Conservation (phyloP, 1,140 invertebrate genomes). For the Anastrepha obliqua region DNA sequence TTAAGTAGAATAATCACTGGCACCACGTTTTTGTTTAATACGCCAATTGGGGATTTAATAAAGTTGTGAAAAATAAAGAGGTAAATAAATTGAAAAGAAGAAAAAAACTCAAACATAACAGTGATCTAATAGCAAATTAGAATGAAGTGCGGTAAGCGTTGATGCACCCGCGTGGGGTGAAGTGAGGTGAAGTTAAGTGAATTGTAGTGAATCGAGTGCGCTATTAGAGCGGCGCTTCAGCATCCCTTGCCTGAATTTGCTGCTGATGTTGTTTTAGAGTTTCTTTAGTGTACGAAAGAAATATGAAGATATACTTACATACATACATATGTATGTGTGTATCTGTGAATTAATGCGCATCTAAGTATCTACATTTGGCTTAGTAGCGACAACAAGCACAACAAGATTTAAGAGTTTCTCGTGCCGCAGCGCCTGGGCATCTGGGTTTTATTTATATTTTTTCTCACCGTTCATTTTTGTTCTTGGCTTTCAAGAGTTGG, state of each 20-base stretch:
- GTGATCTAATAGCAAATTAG: neutral
- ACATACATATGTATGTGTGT: neutral
- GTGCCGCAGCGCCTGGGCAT: neutral
- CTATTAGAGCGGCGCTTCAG: neutral
- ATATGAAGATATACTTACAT: neutral
- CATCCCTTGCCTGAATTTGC: neutral
- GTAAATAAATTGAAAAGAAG: neutral
- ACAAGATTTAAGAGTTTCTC: neutral
- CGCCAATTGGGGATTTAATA: neutral
- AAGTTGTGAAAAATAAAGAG: neutral
- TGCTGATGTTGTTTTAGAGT: neutral
- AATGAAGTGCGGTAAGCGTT: neutral
- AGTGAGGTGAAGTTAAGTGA: neutral
- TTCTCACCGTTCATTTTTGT: neutral
- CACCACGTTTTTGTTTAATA: neutral
- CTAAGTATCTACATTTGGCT: neutral
- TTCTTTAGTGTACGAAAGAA: neutral
- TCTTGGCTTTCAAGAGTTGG: conserved; percentile 18
- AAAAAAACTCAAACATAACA: neutral
- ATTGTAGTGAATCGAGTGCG: neutral
- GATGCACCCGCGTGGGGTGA: neutral
- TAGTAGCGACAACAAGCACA: neutral
- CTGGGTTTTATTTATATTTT: neutral
- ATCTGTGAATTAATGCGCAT: neutral
- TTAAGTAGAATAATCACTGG: neutral